Conservation (phyloP, 2,113 vertebrate genomes). For the Zeus faber region DNA sequence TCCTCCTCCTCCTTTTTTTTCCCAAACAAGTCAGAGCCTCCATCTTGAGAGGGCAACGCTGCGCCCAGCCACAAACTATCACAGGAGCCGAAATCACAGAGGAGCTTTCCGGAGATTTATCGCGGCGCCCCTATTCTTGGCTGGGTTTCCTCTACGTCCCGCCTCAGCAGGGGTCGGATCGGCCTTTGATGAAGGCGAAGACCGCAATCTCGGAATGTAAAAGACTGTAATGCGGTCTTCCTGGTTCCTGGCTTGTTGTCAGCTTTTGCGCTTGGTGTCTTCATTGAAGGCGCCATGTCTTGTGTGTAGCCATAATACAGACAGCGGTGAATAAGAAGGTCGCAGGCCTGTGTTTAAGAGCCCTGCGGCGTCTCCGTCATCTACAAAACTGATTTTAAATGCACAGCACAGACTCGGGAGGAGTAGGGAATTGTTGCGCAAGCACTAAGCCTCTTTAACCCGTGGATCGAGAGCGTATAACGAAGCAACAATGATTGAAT, state of each 20-base stretch:
- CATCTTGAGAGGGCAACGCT: conserved; percentile 48
- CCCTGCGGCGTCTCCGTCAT: conserved; percentile 22
- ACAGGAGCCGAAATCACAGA: conserved; percentile 32
- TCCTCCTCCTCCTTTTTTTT: background rate
- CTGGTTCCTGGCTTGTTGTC: conserved; percentile 34
- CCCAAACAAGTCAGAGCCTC: conserved; percentile 24
- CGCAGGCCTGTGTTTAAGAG: conserved; percentile 35
- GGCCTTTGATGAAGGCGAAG: background rate
- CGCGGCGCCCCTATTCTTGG: no score
- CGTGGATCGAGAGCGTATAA: no score
- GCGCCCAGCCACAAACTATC: conserved; percentile 23
- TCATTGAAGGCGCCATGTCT: conserved; percentile 27
- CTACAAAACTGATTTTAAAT: no score
- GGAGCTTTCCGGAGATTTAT: conserved; percentile 37
- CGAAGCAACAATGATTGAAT: no score
- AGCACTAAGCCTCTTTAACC: no score
- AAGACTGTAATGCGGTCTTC: conserved; percentile 23
- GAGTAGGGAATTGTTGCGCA: no score
- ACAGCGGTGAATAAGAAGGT: conserved; percentile 34
- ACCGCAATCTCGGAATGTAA: conserved; percentile 15
- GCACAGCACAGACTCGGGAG: no score
- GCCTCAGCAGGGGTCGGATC: no score
- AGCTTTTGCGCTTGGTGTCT: no score
- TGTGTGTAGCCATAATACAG: conserved; percentile 36
- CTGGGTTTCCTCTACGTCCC: no score